A percentile compares a stretch with the other conserved stretches of the same genome.
Evolutionary conservation across 2,888 invertebrate species (phyloP).

Genomic region (Copidosoma aretas): DNA sequence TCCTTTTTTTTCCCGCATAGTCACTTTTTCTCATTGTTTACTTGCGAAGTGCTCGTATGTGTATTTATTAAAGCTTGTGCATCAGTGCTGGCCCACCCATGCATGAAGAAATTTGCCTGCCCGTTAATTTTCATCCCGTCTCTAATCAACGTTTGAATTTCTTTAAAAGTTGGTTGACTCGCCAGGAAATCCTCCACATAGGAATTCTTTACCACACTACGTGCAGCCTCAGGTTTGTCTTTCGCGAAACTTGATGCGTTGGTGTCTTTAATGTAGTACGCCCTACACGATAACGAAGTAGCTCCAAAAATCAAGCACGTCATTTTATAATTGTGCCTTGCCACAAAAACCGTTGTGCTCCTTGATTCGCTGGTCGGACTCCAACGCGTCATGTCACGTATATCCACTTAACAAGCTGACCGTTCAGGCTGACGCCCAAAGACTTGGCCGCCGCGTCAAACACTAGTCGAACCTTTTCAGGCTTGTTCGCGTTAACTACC

Average conservation of each 20-base stretch:
- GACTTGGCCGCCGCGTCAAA: conserved; percentile 18
- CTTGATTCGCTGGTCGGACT: conserved; percentile 4
- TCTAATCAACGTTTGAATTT: background rate
- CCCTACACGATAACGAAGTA: conserved; percentile 11
- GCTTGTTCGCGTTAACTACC: conserved; percentile 1
- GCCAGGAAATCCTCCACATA: background rate
- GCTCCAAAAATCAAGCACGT: conserved; percentile 12
- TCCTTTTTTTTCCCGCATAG: background rate
- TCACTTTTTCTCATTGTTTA: background rate
- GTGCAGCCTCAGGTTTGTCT: background rate
- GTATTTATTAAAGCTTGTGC: background rate
- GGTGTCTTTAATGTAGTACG: conserved; percentile 12
- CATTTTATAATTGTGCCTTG: background rate
- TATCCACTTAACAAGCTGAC: conserved; percentile 11
- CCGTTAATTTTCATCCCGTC: background rate
- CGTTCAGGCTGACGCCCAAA: background rate
- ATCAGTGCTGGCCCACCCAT: conserved; percentile 3
- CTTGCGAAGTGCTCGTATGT: background rate
- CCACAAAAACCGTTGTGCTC: conserved; percentile 17
- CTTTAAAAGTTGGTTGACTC: background rate
- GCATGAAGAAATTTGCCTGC: conserved; percentile 3
- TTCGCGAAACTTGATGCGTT: conserved; percentile 1
- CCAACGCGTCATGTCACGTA: conserved; percentile 8
- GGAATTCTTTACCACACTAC: background rate
- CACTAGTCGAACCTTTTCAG: background rate